These are phyloP conservation scores for Drosophila miranda DNA, from an alignment of 1,140 invertebrate genomes.

Conservation along the genomic window DNA sequence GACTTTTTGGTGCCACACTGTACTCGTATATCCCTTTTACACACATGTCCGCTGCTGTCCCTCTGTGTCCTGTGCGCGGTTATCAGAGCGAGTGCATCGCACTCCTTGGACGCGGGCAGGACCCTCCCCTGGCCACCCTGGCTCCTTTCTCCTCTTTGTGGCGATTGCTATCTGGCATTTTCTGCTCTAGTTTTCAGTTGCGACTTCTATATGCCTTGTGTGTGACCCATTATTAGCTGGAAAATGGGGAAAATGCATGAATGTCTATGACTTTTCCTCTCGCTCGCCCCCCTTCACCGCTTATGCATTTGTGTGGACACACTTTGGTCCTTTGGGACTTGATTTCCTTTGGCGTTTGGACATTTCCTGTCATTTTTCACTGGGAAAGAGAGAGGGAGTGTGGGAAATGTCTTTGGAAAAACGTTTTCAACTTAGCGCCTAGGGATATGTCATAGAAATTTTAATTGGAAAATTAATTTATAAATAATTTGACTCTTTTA, in stretches of 20 bases:
- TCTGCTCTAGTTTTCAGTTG: constrained; percentile 64
- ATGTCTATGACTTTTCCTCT: constrained; percentile 26
- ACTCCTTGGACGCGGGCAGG: constrained; percentile 25
- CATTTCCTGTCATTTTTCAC: constrained; percentile 77
- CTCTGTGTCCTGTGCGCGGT: constrained; percentile 49
- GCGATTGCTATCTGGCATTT: constrained; percentile 53
- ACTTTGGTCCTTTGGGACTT: constrained; percentile 69
- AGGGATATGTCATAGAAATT: constrained; percentile 47
- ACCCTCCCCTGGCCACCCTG: constrained; percentile 15
- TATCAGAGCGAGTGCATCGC: constrained; percentile 72
- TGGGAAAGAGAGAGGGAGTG: constrained; percentile 24
- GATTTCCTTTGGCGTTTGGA: constrained; percentile 58
- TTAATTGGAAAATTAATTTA: neutral
- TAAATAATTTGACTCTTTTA: constrained; percentile 35
- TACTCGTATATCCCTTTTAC: constrained; percentile 54
- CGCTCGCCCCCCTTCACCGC: constrained; percentile 1
- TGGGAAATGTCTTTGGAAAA: constrained; percentile 32
- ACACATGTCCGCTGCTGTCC: constrained; percentile 5
- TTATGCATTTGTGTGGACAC: constrained; percentile 27
- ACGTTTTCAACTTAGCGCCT: constrained; percentile 67
- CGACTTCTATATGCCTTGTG: constrained; percentile 5
- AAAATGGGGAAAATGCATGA: constrained; percentile 46
- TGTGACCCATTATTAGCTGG: constrained; percentile 59
- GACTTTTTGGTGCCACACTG: constrained; percentile 56
- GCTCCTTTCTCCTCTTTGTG: constrained; percentile 13